Percentiles rank a stretch among this genome's conserved stretches.
phyloP scores from a whole-genome alignment of 2,888 invertebrate genomes.

The Erebia aethiops region DNA sequence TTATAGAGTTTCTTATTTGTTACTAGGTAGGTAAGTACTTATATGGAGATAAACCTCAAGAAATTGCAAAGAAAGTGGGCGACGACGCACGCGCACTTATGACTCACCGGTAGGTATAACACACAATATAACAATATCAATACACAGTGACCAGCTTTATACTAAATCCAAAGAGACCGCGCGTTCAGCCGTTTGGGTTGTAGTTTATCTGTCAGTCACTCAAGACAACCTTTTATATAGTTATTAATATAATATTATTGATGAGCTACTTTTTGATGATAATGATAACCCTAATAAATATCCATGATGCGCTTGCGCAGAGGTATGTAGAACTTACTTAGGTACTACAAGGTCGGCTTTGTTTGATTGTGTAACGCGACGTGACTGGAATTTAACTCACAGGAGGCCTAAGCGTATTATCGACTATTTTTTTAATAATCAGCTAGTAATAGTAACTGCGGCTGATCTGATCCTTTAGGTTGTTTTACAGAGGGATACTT shows the following conservation, averaged over 20 bases:
- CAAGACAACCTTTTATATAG: neutral
- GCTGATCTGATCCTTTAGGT: too few species aligned
- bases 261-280: too few species aligned
- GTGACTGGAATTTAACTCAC: constrained; percentile 8
- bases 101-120: neutral
- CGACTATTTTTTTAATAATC: too few species aligned
- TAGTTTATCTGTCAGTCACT: too few species aligned
- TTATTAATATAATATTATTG: too few species aligned
- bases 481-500: too few species aligned
- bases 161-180: constrained; percentile 45
- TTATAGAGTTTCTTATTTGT: too few species aligned
- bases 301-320: neutral
- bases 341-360: constrained; percentile 6
- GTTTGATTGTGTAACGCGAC: neutral
- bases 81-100: neutral
- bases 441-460: too few species aligned
- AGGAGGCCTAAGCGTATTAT: neutral
- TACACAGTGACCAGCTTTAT: constrained; percentile 49
- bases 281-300: neutral
- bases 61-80: constrained; percentile 1
- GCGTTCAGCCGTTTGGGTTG: neutral
- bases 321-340: neutral
- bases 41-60: neutral
- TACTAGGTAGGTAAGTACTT: neutral
- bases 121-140: neutral